phyloP scores from a whole-genome alignment of 2,797 vertebrate genomes.

The Eulemur rubriventer region DNA sequence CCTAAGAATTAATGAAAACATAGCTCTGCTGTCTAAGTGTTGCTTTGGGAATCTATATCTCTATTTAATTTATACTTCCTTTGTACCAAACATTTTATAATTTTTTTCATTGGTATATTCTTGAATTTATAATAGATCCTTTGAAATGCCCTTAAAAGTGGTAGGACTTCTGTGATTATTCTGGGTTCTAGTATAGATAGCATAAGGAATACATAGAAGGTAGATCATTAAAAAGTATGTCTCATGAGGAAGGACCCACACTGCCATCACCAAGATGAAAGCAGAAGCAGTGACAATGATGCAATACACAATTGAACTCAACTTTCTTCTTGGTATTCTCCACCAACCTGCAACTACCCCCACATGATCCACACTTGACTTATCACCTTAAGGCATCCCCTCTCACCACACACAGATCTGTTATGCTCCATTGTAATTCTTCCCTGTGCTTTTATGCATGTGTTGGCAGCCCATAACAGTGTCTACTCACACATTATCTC shows the following conservation, averaged over 20 bases:
- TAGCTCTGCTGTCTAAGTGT: background rate
- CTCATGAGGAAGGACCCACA: background rate
- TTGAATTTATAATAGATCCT: background rate
- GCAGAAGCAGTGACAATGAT: background rate
- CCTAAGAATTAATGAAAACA: background rate
- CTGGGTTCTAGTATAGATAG: background rate
- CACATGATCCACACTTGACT: background rate
- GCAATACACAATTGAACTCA: background rate
- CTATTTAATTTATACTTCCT: background rate
- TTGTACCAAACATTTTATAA: slow-evolving; percentile 6
- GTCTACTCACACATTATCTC: background rate
- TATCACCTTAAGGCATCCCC: background rate
- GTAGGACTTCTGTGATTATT: background rate
- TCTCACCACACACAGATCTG: background rate
- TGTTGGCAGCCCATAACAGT: background rate
- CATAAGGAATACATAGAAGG: background rate
- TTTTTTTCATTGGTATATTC: background rate
- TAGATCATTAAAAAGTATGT: background rate
- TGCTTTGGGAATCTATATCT: background rate
- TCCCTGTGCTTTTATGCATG: background rate
- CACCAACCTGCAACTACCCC: background rate
- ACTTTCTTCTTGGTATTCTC: background rate
- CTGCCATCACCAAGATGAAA: background rate
- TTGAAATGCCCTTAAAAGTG: background rate
- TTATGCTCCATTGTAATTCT: background rate